These are phyloP conservation scores for Pseudotriccus pelzelni DNA, from an alignment of 2,797 vertebrate genomes.

Conservation along the genomic window DNA sequence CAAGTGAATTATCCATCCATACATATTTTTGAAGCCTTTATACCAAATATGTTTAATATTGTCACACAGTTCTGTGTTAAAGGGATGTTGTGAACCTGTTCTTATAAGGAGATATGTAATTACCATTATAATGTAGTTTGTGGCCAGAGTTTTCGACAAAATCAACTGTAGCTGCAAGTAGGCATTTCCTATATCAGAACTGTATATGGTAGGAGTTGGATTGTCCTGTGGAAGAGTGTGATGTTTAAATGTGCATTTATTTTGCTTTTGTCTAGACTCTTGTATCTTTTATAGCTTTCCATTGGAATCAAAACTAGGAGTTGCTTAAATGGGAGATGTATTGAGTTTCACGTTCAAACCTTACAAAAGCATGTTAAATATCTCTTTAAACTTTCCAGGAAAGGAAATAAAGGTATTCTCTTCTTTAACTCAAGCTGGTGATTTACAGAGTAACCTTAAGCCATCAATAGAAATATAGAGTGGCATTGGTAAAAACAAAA, in stretches of 20 bases:
- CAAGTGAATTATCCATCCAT: neutral
- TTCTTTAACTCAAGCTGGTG: neutral
- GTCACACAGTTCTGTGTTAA: neutral
- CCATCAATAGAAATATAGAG: neutral
- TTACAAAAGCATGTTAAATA: conserved; percentile 18
- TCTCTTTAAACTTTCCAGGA: neutral
- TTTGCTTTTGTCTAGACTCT: conserved; percentile 23
- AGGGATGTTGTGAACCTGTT: neutral
- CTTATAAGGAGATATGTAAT: neutral
- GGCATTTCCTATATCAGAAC: neutral
- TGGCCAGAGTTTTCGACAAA: neutral
- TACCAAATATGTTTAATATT: neutral
- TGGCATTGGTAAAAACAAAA: neutral
- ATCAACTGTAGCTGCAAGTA: neutral
- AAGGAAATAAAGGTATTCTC: neutral
- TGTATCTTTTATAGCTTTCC: conserved; percentile 8
- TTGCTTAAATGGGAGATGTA: neutral
- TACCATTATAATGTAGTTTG: neutral
- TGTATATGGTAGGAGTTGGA: neutral
- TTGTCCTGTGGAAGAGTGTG: neutral
- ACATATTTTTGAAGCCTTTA: neutral
- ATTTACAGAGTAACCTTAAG: conserved; percentile 3
- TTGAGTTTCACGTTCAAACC: conserved; percentile 24
- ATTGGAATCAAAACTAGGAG: neutral
- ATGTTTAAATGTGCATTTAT: neutral